Base-by-base conservation (phyloP, 1,140 invertebrate species). In the Nasonia longicornis region DNA sequence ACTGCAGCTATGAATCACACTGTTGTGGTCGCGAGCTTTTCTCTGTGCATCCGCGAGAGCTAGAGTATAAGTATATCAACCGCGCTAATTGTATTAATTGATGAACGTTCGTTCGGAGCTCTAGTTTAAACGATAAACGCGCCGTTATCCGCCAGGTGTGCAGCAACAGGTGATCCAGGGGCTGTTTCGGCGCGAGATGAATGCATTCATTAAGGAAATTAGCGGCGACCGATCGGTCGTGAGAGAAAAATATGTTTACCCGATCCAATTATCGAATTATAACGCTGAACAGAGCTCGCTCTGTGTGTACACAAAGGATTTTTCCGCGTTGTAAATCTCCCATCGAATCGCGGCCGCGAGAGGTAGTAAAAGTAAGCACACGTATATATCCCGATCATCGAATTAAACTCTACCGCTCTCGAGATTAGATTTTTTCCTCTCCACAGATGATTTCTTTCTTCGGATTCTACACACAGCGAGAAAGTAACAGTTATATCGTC, bases 321-420 rank as follows among this genome's bases (percentile, higher is more conserved):
- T 64, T 26, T 42, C 14, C 35, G 69, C 22, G 29, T 29, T 58
- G 35, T 31, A 70, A 70, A 71, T 52, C 26, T 63, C 35, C 0
- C 16, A 48, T 71, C 7, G 29, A 58, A 52, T 3, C 14, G n/a
- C 31, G 29, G 71, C 3, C 45, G n/a, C n/a, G 66, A 79, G 66
- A 79, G 66, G 69, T 45, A 64, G 69, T 79, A 79, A 79, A 78
- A 79, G 67, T 72, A 16, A 11, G 26, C 64, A 29, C 22, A 58
- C 52, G 2, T 20, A 58, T 14, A 16, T 6, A 22, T 78, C 10
- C 45, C 11, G 58, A 52, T 29, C 42, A 79, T 72, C 35, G 66
- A 72, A 72, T 79, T 38, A 70, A 64, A 77, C 22, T 45, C 52
- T 77, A 66, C 22, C 16, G 11, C 31, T 35, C 26, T 35, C 52